Conservation (phyloP, 2,888 invertebrate species). For the Tortrix viridana region DNA sequence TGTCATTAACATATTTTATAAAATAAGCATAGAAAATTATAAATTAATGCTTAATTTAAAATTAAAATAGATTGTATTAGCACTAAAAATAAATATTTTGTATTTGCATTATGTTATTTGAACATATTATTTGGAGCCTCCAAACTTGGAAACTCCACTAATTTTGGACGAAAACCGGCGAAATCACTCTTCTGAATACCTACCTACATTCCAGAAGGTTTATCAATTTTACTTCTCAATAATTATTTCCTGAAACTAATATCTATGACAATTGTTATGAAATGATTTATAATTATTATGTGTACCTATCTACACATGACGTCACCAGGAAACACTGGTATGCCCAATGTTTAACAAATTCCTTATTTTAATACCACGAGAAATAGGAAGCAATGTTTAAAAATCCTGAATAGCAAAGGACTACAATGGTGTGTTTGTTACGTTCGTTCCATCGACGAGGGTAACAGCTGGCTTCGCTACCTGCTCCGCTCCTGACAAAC, state of each 20-base stretch:
- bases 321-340: slow-evolving; percentile 5
- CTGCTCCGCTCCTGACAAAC: slow-evolving; percentile 77
- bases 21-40: too few species aligned
- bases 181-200: too few species aligned
- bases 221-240: slow-evolving; percentile 5
- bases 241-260: too few species aligned
- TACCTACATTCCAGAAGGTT: slow-evolving; percentile 7
- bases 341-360: slow-evolving; percentile 15
- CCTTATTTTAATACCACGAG: slow-evolving; percentile 11
- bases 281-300: slow-evolving; percentile 13
- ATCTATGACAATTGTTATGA: not conserved
- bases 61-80: too few species aligned
- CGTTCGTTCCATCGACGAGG: slow-evolving; percentile 61
- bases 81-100: too few species aligned
- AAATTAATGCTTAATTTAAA: too few species aligned
- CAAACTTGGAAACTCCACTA: too few species aligned
- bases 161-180: too few species aligned
- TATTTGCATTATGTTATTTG: too few species aligned
- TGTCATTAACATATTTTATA: too few species aligned
- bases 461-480: slow-evolving; percentile 73
- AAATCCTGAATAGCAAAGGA: slow-evolving; percentile 54
- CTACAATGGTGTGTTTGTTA: slow-evolving; percentile 65
- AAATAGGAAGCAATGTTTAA: slow-evolving; percentile 45
- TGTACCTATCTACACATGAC: slow-evolving; percentile 6
- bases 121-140: too few species aligned